Evolutionary conservation across 2,888 invertebrate genomes (phyloP).

Genomic region (Cephalotes varians): DNA sequence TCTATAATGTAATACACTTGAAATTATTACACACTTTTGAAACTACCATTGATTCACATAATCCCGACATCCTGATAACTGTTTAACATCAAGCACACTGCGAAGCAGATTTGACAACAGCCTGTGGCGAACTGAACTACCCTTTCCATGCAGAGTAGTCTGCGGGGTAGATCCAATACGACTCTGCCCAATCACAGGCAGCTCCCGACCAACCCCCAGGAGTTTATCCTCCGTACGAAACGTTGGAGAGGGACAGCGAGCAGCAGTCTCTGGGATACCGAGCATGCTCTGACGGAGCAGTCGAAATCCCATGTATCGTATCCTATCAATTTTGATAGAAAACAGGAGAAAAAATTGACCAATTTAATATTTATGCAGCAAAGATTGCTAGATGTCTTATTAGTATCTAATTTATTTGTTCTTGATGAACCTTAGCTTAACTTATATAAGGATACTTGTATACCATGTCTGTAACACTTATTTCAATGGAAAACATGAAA

Average conservation of each 20-base stretch:
- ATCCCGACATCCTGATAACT: constrained; percentile 12
- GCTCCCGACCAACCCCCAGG: constrained; percentile 77
- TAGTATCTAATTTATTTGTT: background rate
- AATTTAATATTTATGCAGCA: background rate
- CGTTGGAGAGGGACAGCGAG: constrained; percentile 75
- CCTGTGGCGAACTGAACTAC: constrained; percentile 68
- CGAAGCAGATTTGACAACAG: constrained; percentile 52
- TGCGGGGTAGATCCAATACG: constrained; percentile 69
- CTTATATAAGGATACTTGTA: background rate
- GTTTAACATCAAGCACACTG: constrained; percentile 17
- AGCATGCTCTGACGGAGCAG: constrained; percentile 77
- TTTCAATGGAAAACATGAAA: constrained; percentile 3
- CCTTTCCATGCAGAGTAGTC: constrained; percentile 72
- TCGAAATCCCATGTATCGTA: constrained; percentile 79
- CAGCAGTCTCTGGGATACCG: constrained; percentile 73
- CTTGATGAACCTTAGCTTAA: background rate
- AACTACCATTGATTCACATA: constrained; percentile 19
- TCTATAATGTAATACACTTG: constrained; percentile 16
- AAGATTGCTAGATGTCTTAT: background rate
- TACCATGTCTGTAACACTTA: background rate
- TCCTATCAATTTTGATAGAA: constrained; percentile 62
- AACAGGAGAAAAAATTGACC: constrained; percentile 76
- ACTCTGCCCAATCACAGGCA: constrained; percentile 75
- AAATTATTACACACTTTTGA: constrained; percentile 9
- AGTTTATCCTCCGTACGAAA: constrained; percentile 75